phyloP scores from a whole-genome alignment of 2,888 invertebrate species.

The Germaria angustata region DNA sequence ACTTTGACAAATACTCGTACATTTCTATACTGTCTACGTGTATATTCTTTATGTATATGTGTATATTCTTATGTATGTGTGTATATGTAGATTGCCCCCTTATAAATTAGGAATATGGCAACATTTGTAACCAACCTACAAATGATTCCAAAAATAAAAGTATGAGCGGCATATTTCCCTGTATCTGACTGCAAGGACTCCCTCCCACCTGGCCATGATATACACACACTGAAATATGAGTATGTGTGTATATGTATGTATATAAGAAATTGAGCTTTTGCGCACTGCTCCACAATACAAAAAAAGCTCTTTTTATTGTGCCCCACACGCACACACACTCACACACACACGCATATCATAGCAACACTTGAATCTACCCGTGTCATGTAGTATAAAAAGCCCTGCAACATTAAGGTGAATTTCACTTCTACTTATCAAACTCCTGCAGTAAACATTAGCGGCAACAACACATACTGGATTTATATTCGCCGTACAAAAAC shows the following conservation, averaged over 20 bases:
- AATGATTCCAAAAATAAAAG: constrained; percentile 1
- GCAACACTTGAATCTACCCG: neutral
- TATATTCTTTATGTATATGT: too few relatives aligned
- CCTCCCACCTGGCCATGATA: constrained; percentile 27
- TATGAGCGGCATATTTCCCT: constrained; percentile 12
- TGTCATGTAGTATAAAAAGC: constrained; percentile 55
- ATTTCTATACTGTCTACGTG: constrained; percentile 7
- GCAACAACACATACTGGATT: neutral
- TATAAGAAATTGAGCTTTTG: constrained; percentile 55
- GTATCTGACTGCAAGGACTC: constrained; percentile 8
- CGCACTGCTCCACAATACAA: constrained; percentile 52
- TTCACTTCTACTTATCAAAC: constrained; percentile 65
- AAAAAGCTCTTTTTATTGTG: constrained; percentile 23
- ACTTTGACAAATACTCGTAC: neutral
- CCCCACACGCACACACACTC: constrained; percentile 1
- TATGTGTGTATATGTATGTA: neutral
- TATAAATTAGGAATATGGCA: constrained; percentile 48
- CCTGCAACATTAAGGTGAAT: constrained; percentile 49
- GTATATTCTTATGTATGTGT: neutral
- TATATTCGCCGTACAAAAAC: neutral
- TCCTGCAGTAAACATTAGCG: constrained; percentile 29
- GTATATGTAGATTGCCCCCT: neutral
- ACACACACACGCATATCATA: neutral
- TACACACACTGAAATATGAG: constrained; percentile 2
- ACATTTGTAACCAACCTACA: constrained; percentile 62